Conservation (phyloP, 2,113 vertebrate species). For the Leucoraja erinaceus region DNA sequence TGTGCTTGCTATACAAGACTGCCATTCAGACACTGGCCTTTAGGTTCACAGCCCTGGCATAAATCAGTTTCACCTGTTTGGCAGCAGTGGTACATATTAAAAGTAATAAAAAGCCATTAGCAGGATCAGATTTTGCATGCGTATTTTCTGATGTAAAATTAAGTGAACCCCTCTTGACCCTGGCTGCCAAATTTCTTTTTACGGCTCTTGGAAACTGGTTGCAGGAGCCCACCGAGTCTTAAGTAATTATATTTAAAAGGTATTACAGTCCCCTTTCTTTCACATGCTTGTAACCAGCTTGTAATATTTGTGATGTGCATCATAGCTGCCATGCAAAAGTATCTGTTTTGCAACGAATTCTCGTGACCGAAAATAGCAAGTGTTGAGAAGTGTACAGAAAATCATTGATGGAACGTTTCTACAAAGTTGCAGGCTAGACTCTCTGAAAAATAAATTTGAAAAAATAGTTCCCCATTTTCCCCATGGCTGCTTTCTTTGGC, state of each 20-base stretch:
- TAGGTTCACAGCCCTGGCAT: constrained; percentile 63
- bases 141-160: constrained; percentile 56
- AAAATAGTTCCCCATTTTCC: neutral
- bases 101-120: constrained; percentile 66
- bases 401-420: neutral
- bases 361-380: neutral
- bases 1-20: constrained; percentile 61
- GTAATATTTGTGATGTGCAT: neutral
- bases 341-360: neutral
- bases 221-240: constrained; percentile 50
- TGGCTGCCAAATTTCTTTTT: constrained; percentile 51
- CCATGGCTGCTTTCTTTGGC: neutral
- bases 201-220: constrained; percentile 55
- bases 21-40: constrained; percentile 57
- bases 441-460: neutral
- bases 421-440: neutral
- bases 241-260: constrained; percentile 42
- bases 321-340: neutral
- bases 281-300: neutral
- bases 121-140: constrained; percentile 59
- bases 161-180: constrained; percentile 67
- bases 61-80: constrained; percentile 89
- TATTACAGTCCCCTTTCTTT: constrained; percentile 35
- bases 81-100: constrained; percentile 66
- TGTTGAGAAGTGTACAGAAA: neutral